phyloP scores from a whole-genome alignment of 2,113 vertebrate genomes.

The Cochlearius cochlearius region DNA sequence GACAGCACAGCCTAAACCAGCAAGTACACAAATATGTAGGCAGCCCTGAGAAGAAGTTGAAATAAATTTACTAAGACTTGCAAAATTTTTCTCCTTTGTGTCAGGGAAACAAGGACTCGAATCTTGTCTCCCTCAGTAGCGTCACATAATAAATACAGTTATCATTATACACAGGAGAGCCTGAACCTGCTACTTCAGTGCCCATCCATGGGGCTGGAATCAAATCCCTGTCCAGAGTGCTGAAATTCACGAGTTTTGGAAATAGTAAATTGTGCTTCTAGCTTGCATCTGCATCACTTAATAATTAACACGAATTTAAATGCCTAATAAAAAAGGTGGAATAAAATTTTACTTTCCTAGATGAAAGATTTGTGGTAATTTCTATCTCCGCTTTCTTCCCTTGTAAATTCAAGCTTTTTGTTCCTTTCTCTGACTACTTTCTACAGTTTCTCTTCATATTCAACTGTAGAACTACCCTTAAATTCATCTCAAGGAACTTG shows the following conservation, averaged over 20 bases:
- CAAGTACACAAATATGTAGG: not conserved
- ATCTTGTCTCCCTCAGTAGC: not conserved
- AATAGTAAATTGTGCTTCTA: accelerated
- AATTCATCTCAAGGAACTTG: not conserved
- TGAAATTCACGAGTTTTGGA: not conserved
- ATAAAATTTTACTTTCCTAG: not conserved
- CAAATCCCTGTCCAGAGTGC: not conserved
- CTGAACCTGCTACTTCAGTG: accelerated
- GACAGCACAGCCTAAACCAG: not conserved
- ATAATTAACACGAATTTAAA: not conserved
- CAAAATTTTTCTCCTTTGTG: not conserved
- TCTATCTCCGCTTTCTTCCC: not conserved
- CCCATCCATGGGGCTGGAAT: accelerated
- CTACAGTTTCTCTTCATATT: not conserved
- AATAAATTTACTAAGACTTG: not conserved
- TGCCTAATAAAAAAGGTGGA: not conserved
- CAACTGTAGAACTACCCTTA: not conserved
- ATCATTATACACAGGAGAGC: not conserved
- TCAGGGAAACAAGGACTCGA: not conserved
- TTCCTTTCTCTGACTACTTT: not conserved
- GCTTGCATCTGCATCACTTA: not conserved
- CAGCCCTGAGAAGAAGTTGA: not conserved
- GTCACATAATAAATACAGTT: not conserved
- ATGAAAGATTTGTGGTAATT: not conserved
- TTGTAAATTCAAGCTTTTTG: not conserved